Base-by-base conservation (phyloP, 1,140 invertebrate species). In the Polyergus mexicanus region DNA sequence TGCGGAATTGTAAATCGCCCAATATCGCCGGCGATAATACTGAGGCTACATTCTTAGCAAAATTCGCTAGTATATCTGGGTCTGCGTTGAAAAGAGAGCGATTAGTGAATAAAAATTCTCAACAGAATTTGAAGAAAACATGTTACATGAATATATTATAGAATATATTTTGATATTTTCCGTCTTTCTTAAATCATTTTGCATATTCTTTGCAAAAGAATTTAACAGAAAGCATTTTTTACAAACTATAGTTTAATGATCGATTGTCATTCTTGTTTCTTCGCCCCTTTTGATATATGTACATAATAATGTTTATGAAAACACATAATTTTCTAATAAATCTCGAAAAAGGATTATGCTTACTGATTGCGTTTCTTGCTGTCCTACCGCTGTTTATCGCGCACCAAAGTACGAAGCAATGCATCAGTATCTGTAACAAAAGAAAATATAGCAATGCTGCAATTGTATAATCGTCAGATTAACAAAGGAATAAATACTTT, bases 1-100 rank as follows among this genome's bases (percentile, higher is more conserved):
- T 8, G 41, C 28, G 74, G 1, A 78, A 44, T 8, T 88, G 87
- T 13, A 86, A 19, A 13, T 93, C 91, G 16, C 69, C 68, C 1
- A 90, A 56, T 13, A 93, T 75, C 5, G 83, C 86, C 0, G 92
- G 88, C 0, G 87, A 92, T 2, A 93, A 25, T 0, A 91, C 85
- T 0, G 91, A 86, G 2, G 88, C 92, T 6, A 93, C 74, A 28
- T 92, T 90, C 47, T 85, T 91, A 2, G 92, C 88, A 22, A 93
- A 88, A 19, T 89, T 88, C n/a, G 89, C 83, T 60, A 93, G 58
- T n/a, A 88, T 85, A 44, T 92, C 91, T 4, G 92, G 60, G 63
- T 68, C 92, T 93, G 51, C 11, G 22, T 76, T 19, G 11, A 72
- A 87, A 77, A 60, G 8, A 32, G 28, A 81, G 16, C 0, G 1